A percentile compares a stretch with the other conserved stretches of the same genome.
phyloP scores from a whole-genome alignment of 92 coral and sea anemone species.

The Porites cylindrica region DNA sequence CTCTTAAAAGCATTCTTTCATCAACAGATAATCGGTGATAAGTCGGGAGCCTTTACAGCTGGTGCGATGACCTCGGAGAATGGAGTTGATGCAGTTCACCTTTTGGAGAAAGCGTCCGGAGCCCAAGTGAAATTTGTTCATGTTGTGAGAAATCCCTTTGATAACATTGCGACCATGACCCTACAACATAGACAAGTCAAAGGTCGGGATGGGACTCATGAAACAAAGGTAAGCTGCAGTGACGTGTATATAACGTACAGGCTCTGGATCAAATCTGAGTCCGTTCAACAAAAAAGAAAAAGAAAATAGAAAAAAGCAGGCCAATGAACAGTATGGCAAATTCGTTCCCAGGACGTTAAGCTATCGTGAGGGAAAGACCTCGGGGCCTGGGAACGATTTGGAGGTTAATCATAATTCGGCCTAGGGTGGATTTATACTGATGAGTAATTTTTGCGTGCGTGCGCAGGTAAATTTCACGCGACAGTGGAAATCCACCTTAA shows the following conservation, averaged over 20 bases:
- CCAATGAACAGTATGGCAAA: no score
- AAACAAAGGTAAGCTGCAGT: slow-evolving; percentile 17
- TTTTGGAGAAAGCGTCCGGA: background rate
- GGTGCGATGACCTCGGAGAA: background rate
- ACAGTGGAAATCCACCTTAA: no score
- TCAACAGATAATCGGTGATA: slow-evolving; percentile 60
- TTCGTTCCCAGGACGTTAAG: no score
- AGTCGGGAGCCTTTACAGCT: slow-evolving; percentile 37
- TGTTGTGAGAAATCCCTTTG: slow-evolving; percentile 66
- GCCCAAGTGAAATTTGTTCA: slow-evolving; percentile 52
- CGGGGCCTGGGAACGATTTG: no score
- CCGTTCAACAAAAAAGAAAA: background rate
- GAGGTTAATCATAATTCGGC: no score
- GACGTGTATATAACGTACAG: background rate
- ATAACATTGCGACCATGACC: slow-evolving; percentile 45
- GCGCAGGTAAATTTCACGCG: no score
- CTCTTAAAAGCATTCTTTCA: background rate
- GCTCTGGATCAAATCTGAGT: no score
- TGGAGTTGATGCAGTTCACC: background rate
- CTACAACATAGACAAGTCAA: slow-evolving; percentile 3
- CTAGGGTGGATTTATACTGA: no score
- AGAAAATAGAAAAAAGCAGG: no score
- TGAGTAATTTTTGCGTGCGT: no score
- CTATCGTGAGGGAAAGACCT: no score
- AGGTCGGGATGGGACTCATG: background rate